Conservation (phyloP, 2,113 vertebrate genomes). For the Triplophysa tibetana region DNA sequence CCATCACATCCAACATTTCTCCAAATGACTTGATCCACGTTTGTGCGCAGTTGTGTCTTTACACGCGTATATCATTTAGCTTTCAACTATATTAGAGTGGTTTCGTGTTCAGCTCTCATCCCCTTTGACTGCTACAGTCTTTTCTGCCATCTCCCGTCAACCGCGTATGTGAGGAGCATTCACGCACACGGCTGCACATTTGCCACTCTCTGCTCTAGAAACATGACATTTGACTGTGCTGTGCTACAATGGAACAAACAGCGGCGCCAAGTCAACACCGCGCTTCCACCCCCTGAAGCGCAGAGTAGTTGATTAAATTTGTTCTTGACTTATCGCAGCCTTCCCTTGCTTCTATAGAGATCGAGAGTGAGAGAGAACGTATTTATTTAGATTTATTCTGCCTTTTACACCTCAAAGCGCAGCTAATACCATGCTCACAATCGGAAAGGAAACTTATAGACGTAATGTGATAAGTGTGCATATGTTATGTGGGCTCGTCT, state of each 20-base stretch:
- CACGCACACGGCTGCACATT: conserved; percentile 18
- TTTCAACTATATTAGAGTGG: conserved; percentile 7
- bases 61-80: not conserved
- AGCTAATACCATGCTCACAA: conserved; percentile 22
- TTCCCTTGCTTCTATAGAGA: conserved; percentile 28
- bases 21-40: not conserved
- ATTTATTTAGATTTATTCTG: conserved; percentile 49
- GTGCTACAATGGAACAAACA: conserved; percentile 48
- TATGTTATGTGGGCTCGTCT: conserved; percentile 33
- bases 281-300: conserved; percentile 38
- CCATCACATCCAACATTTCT: not conserved
- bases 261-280: conserved; percentile 20
- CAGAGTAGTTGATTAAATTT: conserved; percentile 48
- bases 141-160: conserved; percentile 22
- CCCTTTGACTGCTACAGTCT: not conserved
- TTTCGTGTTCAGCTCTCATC: not conserved
- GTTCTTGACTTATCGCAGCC: conserved; percentile 42
- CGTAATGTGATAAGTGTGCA: conserved; percentile 37
- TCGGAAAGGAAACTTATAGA: conserved; percentile 16
- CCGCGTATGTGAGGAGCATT: not conserved
- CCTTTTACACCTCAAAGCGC: conserved; percentile 46
- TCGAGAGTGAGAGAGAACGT: conserved; percentile 5
- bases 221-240: conserved; percentile 52
- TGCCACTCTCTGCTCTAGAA: conserved; percentile 33
- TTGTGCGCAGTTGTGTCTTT: not conserved